Evolutionary conservation across 2,888 invertebrate species (phyloP), one percentile per base, ranked within the genome.

Genomic region (Biston betularia): DNA sequence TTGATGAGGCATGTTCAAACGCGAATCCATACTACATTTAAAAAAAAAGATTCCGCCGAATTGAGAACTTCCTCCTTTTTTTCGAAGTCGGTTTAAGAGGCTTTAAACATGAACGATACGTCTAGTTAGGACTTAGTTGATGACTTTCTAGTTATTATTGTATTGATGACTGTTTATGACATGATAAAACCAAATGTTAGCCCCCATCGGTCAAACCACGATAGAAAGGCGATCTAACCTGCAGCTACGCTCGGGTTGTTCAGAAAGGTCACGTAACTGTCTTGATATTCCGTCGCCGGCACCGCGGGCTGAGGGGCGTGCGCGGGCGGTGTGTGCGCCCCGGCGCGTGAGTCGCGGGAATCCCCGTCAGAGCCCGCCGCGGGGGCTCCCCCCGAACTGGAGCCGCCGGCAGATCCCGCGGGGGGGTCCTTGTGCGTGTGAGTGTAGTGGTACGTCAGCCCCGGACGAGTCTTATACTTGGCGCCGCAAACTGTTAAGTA

Each of bases 391-490:
- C 79, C 71, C 34, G 52, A 52, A 9, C 52, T 35, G 9, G 34
- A 24, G 63, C 74, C 70, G 54, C 77, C 77, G 33, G 61, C 66
- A 68, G 54, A 64, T 82, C 90, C 76, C 14, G 85, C 73, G 72
- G 94, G 93, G 83, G 67, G 67, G 38, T 95, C 95, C 90, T 95
- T 95, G 95, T 98, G 98, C 85, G 97, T 97, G 95, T 98, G 98
- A 85, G 97, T 96, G 95, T 97, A 97, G 96, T 99, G 98, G 95
- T 98, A 98, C 81, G 97, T 98, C 87, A 99, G 96, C 78, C 98
- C 98, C 77, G 98, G 98, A 79, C 98, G 96, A 75, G 98, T 98
- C 95, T 99, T 98, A 96, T 99, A 98, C 86, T 98, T 96, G 84
- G 98, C 98, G 89, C 98, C 97, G 95, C 98, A 99, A 89, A 97